These are phyloP conservation scores for Magallana gigas DNA, from an alignment of 1,140 invertebrate species.

Conservation along the genomic window DNA sequence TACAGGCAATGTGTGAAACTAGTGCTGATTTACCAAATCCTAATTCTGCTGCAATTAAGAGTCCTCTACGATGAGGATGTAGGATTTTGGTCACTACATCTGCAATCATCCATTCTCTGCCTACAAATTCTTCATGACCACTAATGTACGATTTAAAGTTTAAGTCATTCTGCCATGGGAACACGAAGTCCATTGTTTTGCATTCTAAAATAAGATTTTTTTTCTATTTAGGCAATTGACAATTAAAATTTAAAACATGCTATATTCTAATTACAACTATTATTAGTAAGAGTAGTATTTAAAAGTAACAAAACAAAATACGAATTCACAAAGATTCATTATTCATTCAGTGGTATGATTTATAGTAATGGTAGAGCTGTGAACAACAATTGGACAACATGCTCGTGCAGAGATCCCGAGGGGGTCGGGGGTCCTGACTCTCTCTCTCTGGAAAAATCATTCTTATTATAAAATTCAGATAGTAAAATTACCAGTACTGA, in stretches of 20 bases:
- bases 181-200: neutral
- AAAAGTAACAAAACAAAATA: neutral
- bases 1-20: constrained; percentile 38
- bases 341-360: neutral
- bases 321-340: too few relatives aligned
- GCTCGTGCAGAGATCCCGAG: too few relatives aligned
- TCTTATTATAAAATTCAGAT: too few relatives aligned
- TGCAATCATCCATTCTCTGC: neutral
- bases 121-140: neutral
- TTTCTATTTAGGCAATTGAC: too few relatives aligned
- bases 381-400: neutral
- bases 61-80: neutral
- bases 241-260: neutral
- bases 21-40: constrained; percentile 44
- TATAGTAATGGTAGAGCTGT: neutral
- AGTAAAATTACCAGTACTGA: too few relatives aligned
- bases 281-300: neutral
- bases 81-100: neutral
- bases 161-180: neutral
- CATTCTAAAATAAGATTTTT: neutral
- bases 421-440: too few relatives aligned
- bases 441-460: too few relatives aligned
- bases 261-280: neutral
- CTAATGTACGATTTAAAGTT: neutral
- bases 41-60: constrained; percentile 25